Percentiles rank a stretch among this genome's conserved stretches.
Evolutionary conservation across 2,113 vertebrate genomes (phyloP).

Genomic region (Gorsachius goisagi): DNA sequence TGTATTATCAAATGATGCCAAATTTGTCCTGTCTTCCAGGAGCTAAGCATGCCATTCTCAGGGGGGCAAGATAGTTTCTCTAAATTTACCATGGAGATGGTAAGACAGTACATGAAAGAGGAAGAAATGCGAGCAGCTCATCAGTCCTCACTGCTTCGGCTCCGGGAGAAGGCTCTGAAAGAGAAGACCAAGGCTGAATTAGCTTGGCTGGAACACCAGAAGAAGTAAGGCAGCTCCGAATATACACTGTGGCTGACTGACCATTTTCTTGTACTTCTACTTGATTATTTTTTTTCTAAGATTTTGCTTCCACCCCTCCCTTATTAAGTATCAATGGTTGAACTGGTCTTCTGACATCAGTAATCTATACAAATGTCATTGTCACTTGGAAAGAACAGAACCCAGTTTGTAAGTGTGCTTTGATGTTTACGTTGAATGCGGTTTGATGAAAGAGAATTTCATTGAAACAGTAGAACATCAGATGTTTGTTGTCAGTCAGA

Average conservation of each 20-base stretch:
- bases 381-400: neutral
- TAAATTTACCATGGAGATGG: conserved; percentile 98
- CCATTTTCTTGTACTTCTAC: neutral
- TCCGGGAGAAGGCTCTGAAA: conserved; percentile 94
- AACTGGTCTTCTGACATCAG: neutral
- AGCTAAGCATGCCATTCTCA: conserved; percentile 88
- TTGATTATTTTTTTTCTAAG: neutral
- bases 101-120: conserved; percentile 96
- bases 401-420: neutral
- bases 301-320: neutral
- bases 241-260: neutral
- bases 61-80: conserved; percentile 93
- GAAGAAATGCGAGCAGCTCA: conserved; percentile 94
- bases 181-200: conserved; percentile 94
- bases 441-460: neutral
- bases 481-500: neutral
- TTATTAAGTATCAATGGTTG: neutral
- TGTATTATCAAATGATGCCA: neutral
- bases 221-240: conserved; percentile 73
- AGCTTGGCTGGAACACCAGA: conserved; percentile 96
- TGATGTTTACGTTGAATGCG: neutral
- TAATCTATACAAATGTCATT: neutral
- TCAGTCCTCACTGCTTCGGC: conserved; percentile 89
- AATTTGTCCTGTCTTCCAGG: conserved; percentile 62
- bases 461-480: neutral